Evolutionary conservation across 37 sponge, comb jelly and placozoan species (phyloP), one percentile per base, ranked within the genome.

Genomic region (Sycon ciliatum): DNA sequence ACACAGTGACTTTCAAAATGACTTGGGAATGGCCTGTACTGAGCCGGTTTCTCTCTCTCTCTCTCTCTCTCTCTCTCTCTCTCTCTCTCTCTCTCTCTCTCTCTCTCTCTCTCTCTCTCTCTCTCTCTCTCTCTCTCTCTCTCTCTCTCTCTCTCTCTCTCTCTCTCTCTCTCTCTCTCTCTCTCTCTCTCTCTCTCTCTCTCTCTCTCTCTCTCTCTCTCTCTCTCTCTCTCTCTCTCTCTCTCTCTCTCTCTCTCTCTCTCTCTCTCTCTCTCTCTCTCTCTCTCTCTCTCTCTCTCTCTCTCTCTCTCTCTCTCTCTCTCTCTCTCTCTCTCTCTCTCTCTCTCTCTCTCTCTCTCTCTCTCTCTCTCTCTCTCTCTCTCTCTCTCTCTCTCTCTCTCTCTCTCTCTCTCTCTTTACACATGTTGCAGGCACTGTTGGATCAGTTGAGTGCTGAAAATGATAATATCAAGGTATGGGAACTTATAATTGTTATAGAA

Each of bases 171-270:
- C 65, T 31, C 30, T 56, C 18, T 52, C 6, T 55, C 38, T 36
- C 55, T 67, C 78, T 54, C n/a, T 18, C 71, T 63, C 76, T 53
- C 57, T 79, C 30, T 67, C 72, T n/a, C 62, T 39, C 20, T 20
- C 23, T 3, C 72, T 16, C 1, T 38, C 32, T 13, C 57, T 73
- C 22, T 68, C 75, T 52, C 32, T 30, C 0, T 33, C 26, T 0
- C 23, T 36, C 1, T 56, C 78, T 40, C 5, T 22, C 13, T 2
- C 26, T 27, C 68, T 40, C 28, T 28, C 20, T 22, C 22, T 38
- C 3, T 56, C 16, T 3, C 38, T 33, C 37, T 34, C 28, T 0
- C 65, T 56, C 3, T 27, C 22, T 18, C 28, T 2, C 4, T 13
- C 42, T 26, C 40, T 49, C 22, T 30, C 28, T 64, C 18, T 11